Evolutionary conservation across 2,113 vertebrate genomes (phyloP).

Genomic region (Boleophthalmus pectinirostris): DNA sequence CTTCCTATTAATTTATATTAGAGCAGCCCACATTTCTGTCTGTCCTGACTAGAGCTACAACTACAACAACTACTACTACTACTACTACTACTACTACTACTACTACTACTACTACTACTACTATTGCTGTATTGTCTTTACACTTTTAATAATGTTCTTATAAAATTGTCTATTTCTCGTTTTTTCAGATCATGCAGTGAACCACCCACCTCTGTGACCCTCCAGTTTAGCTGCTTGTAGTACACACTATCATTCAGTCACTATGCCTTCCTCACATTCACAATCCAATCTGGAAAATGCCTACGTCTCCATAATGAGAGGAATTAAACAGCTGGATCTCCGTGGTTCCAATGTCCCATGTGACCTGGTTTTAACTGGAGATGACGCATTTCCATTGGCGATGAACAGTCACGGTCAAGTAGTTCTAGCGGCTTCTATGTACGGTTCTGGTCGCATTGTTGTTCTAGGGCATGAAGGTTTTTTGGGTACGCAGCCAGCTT

Average conservation of each 20-base stretch:
- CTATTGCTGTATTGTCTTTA: not conserved
- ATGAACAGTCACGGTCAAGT: slow-evolving; percentile 74
- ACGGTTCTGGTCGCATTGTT: slow-evolving; percentile 83
- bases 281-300: slow-evolving; percentile 29
- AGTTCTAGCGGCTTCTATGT: slow-evolving; percentile 76
- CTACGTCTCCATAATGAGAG: slow-evolving; percentile 66
- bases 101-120: too few species aligned
- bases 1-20: too few species aligned
- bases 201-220: not conserved
- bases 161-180: not conserved
- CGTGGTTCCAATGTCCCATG: slow-evolving; percentile 40
- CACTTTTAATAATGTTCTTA: not conserved
- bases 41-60: too few species aligned
- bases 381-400: slow-evolving; percentile 74
- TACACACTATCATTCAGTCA: not conserved
- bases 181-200: not conserved
- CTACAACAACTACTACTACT: too few species aligned
- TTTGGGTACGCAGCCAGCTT: slow-evolving; percentile 69
- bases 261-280: slow-evolving; percentile 28
- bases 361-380: slow-evolving; percentile 72
- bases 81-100: too few species aligned
- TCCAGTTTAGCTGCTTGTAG: not conserved
- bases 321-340: slow-evolving; percentile 68
- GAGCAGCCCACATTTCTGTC: too few species aligned
- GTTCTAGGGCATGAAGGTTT: slow-evolving; percentile 83